Evolutionary conservation across 2,113 vertebrate species (phyloP).

Genomic region (Grus americana): DNA sequence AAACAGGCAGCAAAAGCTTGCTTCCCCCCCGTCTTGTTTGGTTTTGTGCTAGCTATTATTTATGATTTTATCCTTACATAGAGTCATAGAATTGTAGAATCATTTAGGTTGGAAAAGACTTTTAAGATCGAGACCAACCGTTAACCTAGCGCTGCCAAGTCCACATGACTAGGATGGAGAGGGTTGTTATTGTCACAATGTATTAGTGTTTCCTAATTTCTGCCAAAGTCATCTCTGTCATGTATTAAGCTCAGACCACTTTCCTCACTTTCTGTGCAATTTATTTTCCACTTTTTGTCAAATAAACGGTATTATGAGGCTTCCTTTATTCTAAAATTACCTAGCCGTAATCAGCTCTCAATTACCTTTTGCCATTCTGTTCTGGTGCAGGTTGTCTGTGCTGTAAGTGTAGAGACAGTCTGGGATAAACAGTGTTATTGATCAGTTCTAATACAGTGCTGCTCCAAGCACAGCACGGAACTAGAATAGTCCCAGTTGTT

Average conservation of each 20-base stretch:
- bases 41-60: background rate
- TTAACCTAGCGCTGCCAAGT: background rate
- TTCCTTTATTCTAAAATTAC: background rate
- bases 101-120: background rate
- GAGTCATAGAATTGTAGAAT: background rate
- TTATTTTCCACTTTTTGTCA: background rate
- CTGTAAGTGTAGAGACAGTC: background rate
- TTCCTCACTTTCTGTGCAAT: background rate
- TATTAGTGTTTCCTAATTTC: background rate
- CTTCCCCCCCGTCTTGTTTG: background rate
- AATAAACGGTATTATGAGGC: background rate
- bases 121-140: background rate
- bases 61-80: background rate
- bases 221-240: background rate
- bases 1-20: background rate
- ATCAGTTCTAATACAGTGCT: background rate
- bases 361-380: background rate
- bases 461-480: background rate
- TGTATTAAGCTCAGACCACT: background rate
- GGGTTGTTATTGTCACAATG: background rate
- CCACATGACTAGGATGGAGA: accelerated
- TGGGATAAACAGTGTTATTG: background rate
- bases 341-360: background rate
- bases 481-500: background rate
- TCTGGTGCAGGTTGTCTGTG: background rate